phyloP scores from a whole-genome alignment of 1,140 invertebrate genomes.

The Bombus balteatus region DNA sequence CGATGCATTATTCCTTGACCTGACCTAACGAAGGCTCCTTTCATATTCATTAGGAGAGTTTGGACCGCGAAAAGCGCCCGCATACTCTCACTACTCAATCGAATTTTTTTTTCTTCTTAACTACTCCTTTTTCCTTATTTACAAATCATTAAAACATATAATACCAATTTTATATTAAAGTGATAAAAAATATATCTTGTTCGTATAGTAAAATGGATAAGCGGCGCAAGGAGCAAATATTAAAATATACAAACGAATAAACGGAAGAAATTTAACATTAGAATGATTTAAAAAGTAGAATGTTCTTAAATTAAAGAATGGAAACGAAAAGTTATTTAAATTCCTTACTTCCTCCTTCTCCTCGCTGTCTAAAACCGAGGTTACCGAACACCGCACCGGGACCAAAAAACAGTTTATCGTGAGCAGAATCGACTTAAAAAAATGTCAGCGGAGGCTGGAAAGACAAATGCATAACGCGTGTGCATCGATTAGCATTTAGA shows the following conservation, averaged over 20 bases:
- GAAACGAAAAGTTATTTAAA: neutral
- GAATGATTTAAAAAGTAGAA: neutral
- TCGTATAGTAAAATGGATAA: neutral
- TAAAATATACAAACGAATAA: neutral
- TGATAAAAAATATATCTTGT: neutral
- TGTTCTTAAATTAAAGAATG: neutral
- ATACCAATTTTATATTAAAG: neutral
- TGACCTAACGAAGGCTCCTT: conserved; percentile 80
- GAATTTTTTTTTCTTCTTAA: neutral
- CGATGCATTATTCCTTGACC: conserved; percentile 82
- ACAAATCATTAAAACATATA: neutral
- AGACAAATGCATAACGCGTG: conserved; percentile 38
- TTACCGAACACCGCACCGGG: neutral
- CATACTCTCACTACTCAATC: neutral
- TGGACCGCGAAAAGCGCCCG: conserved; percentile 39
- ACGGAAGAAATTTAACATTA: neutral
- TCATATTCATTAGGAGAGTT: conserved; percentile 78
- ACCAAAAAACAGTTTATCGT: conserved; percentile 36
- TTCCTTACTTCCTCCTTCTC: neutral
- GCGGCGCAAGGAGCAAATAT: neutral
- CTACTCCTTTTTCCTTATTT: neutral
- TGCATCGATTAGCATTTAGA: conserved; percentile 57
- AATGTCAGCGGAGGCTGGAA: conserved; percentile 5
- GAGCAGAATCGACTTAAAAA: conserved; percentile 23
- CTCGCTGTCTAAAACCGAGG: neutral